Conservation (phyloP, 2,797 vertebrate genomes). For the Hemibagrus guttatus region DNA sequence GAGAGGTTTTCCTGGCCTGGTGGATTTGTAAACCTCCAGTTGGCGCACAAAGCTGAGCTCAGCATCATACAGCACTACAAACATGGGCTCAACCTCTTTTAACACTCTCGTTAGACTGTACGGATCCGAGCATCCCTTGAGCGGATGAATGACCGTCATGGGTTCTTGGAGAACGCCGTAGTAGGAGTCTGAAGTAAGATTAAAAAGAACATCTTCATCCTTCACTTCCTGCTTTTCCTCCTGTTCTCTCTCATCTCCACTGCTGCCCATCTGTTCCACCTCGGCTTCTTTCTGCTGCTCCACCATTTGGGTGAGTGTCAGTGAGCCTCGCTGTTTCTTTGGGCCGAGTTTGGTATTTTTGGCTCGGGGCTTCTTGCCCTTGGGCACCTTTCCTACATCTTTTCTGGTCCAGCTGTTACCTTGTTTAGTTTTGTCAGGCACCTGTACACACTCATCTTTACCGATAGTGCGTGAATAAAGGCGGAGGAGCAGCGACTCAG, state of each 20-base stretch:
- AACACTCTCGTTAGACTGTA: slow-evolving; percentile 89
- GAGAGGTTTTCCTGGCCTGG: slow-evolving; percentile 85
- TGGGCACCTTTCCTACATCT: slow-evolving; percentile 64
- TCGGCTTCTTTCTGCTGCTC: slow-evolving; percentile 62
- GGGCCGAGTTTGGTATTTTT: slow-evolving; percentile 64
- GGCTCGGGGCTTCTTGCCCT: slow-evolving; percentile 66
- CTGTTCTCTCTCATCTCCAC: slow-evolving; percentile 65
- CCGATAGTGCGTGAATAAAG: slow-evolving; percentile 85
- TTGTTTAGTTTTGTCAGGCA: slow-evolving; percentile 65
- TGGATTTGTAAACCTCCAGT: slow-evolving; percentile 91
- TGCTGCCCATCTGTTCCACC: slow-evolving; percentile 64
- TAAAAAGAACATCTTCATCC: slow-evolving; percentile 72
- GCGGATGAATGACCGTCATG: slow-evolving; percentile 87
- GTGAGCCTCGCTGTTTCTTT: slow-evolving; percentile 71
- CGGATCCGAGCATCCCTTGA: slow-evolving; percentile 89
- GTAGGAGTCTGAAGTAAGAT: slow-evolving; percentile 85
- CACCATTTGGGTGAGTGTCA: slow-evolving; percentile 87
- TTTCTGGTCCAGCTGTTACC: slow-evolving; percentile 65
- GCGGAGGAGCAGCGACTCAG: slow-evolving; percentile 80
- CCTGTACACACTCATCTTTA: slow-evolving; percentile 72
- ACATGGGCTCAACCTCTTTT: slow-evolving; percentile 89
- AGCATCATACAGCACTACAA: slow-evolving; percentile 90
- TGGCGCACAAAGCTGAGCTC: slow-evolving; percentile 93
- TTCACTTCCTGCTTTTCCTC: slow-evolving; percentile 57
- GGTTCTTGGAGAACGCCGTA: slow-evolving; percentile 90